Evolutionary conservation across 2,113 vertebrate genomes (phyloP).

Genomic region (Heteronetta atricapilla): DNA sequence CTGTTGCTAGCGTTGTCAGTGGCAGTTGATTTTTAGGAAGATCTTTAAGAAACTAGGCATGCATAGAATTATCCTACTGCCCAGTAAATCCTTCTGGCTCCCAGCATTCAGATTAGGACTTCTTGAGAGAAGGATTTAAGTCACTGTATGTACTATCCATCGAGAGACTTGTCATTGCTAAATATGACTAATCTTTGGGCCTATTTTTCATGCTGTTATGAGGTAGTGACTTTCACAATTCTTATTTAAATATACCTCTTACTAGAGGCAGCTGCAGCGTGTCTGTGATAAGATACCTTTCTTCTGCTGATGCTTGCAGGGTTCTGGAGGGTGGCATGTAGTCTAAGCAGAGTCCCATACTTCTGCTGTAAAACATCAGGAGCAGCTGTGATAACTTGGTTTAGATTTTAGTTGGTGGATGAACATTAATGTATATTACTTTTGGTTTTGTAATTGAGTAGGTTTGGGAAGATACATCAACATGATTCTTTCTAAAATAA

Average conservation of each 20-base stretch:
- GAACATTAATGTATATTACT: background rate
- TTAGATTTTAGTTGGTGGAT: background rate
- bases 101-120: background rate
- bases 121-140: background rate
- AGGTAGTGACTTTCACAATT: background rate
- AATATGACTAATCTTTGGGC: background rate
- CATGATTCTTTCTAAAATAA: background rate
- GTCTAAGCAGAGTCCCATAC: background rate
- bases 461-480: background rate
- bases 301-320: background rate
- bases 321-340: background rate
- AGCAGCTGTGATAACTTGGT: background rate
- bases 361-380: background rate
- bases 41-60: fast-evolving
- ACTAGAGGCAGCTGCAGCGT: background rate
- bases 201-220: fast-evolving
- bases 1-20: background rate
- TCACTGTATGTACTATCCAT: background rate
- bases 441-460: background rate
- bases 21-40: background rate
- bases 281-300: background rate
- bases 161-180: fast-evolving
- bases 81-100: background rate
- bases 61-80: background rate
- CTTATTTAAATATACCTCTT: background rate